Base-by-base conservation (phyloP, 2,797 vertebrate genomes). In the Characodon lateralis region DNA sequence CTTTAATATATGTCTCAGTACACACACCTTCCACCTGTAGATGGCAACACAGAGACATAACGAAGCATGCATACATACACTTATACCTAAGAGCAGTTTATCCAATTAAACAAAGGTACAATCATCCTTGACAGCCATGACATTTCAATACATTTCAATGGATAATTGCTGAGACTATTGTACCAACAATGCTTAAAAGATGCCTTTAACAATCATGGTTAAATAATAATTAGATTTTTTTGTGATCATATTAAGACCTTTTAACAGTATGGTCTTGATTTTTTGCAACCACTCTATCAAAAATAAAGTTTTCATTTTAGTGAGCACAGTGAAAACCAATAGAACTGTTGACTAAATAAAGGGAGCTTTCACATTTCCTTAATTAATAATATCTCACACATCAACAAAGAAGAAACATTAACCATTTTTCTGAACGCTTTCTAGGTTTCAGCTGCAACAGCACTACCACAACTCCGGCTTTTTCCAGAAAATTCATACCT, bases 381-480 rank as follows among this genome's bases (percentile, higher is more conserved):
- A 14, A 39, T 41, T 16, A 46, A 20, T 13, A 76, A 58, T 65
- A 56, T 43, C 41, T 1, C 1, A 4, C 24, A 39, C 28, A 58
- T n/a, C 0, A 79, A 71, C n/a, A 76, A 2, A 78, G 28, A 24
- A 31, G 6, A 70, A 56, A 5, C 1, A 35, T 59, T 71, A 26
- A 65, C 5, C 48, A 3, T 22, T 43, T 69, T 65, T 61, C 20
- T 53, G 2, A 1, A 2, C 72, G 39, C 35, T 26, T 89, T 85
- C 5, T 72, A 94, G 94, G 88, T 50, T 73, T 76, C 14, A 71
- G 68, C 69, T 56, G 41, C 51, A 35, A 63, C 76, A 74, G 20
- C 56, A 35, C 72, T 1, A 26, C 74, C 26, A 63, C 77, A 43
- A 2, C 72, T 26, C 65, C 85, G 1, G 31, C 72, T 50, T 77